Conservation (phyloP, 2,113 vertebrate genomes). For the Puntigrus tetrazona region DNA sequence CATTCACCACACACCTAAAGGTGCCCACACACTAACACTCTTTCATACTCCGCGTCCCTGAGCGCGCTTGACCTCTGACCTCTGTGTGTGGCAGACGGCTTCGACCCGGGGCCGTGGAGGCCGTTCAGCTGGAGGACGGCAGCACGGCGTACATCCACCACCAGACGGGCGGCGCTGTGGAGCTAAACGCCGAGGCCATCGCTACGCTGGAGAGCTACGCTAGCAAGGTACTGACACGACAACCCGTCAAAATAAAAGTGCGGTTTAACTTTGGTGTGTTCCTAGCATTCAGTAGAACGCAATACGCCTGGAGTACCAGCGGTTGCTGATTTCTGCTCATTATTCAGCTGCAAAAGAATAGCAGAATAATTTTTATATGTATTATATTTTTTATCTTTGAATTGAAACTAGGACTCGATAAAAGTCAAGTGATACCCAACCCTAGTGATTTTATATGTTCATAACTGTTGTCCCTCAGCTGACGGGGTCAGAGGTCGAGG, state of each 20-base stretch:
- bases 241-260: too few species aligned
- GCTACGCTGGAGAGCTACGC: conserved; percentile 70
- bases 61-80: background rate
- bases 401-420: too few species aligned
- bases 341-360: too few species aligned
- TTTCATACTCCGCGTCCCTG: background rate
- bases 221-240: conserved; percentile 69
- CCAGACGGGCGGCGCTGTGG: conserved; percentile 66
- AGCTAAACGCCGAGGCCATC: conserved; percentile 68
- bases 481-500: conserved; percentile 37
- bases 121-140: conserved; percentile 79
- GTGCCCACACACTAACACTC: conserved; percentile 56
- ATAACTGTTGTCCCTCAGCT: background rate
- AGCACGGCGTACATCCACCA: conserved; percentile 81
- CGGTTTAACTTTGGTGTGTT: too few species aligned
- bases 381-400: too few species aligned
- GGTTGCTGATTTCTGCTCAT: too few species aligned
- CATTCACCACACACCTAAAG: conserved; percentile 77
- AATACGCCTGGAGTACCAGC: too few species aligned
- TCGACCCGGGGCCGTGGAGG: conserved; percentile 74
- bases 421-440: background rate
- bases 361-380: too few species aligned
- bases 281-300: too few species aligned
- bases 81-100: conserved; percentile 68
- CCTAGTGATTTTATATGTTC: background rate